Conservation (phyloP, 2,888 invertebrate genomes). For the Mythimna vitellina region DNA sequence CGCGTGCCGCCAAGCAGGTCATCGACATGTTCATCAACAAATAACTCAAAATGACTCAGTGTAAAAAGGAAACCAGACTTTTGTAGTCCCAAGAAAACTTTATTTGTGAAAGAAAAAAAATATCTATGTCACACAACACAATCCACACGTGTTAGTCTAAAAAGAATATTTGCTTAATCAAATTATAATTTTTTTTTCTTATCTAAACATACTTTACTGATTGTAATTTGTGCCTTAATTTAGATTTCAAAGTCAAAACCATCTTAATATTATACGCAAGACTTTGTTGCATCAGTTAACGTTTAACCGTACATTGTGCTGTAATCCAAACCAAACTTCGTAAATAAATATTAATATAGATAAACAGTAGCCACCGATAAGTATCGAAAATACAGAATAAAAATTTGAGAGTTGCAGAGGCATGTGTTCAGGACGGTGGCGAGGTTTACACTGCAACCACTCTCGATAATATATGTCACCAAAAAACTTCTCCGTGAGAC, state of each 20-base stretch:
- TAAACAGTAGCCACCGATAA: slow-evolving; percentile 65
- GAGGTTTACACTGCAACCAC: slow-evolving; percentile 60
- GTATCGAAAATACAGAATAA: slow-evolving; percentile 57
- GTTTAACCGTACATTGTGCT: neutral
- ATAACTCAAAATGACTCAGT: slow-evolving; percentile 6
- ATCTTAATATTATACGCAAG: neutral
- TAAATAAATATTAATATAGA: slow-evolving; percentile 63
- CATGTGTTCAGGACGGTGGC: neutral
- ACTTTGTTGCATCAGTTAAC: neutral
- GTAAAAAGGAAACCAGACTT: neutral
- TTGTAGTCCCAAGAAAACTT: neutral
- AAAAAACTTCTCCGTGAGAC: slow-evolving; percentile 56
- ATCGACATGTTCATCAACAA: slow-evolving; percentile 51
- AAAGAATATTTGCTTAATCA: neutral
- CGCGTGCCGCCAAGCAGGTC: slow-evolving; percentile 75
- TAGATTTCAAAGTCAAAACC: neutral
- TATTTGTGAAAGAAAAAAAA: slow-evolving; percentile 8
- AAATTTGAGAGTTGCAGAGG: slow-evolving; percentile 58
- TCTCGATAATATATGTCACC: slow-evolving; percentile 49
- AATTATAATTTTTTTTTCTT: neutral
- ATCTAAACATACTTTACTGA: neutral
- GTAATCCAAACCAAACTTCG: slow-evolving; percentile 36
- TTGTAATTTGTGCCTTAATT: neutral
- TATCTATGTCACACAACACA: neutral
- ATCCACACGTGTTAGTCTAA: neutral